A percentile compares a stretch with the other conserved stretches of the same genome.
These are phyloP conservation scores for Priocnemis perturbator DNA, from an alignment of 2,888 invertebrate species.

Conservation along the genomic window DNA sequence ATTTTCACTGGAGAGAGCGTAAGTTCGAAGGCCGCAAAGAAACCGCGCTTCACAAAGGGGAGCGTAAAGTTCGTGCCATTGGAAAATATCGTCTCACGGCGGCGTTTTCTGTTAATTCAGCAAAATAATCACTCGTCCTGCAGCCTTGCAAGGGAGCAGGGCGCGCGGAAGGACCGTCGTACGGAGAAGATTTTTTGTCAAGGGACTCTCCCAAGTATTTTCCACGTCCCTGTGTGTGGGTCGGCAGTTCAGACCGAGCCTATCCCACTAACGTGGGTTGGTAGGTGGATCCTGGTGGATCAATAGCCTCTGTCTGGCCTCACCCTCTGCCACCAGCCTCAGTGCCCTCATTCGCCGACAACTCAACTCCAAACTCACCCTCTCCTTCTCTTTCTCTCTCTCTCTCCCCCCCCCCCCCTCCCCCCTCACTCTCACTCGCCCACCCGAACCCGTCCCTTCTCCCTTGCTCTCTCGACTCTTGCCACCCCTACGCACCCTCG, in stretches of 20 bases:
- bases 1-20: too few species aligned
- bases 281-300: slow-evolving; percentile 70
- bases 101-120: too few species aligned
- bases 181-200: slow-evolving; percentile 7
- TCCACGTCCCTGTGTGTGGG: slow-evolving; percentile 48
- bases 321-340: slow-evolving; percentile 70
- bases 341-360: slow-evolving; percentile 70
- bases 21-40: too few species aligned
- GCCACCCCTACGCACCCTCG: slow-evolving; percentile 4
- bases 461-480: slow-evolving; percentile 19
- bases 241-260: slow-evolving; percentile 70
- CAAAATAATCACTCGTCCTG: too few species aligned
- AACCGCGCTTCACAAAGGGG: too few species aligned
- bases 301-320: slow-evolving; percentile 74
- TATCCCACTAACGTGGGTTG: slow-evolving; percentile 69
- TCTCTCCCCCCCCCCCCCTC: slow-evolving; percentile 19
- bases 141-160: too few species aligned
- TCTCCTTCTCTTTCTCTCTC: slow-evolving; percentile 20
- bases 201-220: slow-evolving; percentile 27
- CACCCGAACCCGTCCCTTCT: slow-evolving; percentile 17
- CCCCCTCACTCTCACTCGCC: slow-evolving; percentile 12
- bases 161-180: slow-evolving; percentile 4
- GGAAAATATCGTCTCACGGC: too few species aligned
- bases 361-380: slow-evolving; percentile 65
- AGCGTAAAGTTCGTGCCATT: too few species aligned